Base-by-base conservation (phyloP, 2,797 vertebrate species). In the Anguilla pacifica region DNA sequence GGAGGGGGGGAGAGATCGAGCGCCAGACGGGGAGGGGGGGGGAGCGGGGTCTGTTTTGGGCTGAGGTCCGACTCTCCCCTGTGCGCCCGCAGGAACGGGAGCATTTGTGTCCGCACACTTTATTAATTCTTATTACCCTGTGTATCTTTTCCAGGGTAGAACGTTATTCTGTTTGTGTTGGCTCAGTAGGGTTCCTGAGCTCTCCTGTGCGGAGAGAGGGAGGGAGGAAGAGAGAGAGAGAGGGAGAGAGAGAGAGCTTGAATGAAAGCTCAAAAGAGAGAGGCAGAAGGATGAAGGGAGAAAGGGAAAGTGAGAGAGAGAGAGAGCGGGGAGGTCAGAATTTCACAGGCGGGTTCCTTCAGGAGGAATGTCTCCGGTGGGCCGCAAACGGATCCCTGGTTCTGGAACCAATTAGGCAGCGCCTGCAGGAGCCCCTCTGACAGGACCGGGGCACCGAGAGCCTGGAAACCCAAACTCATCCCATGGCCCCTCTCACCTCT, bases 71-170 rank as follows among this genome's bases (percentile, higher is more conserved):
- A n/a, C 86, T 86, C 83, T 49, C 87, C 49, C 31, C 67, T 28
- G 64, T 22, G 67, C 0, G 31, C 84, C 87, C 61, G 88, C 81
- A 86, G 59, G 7, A 82, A 86, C 53, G 85, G 79, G 89, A 90
- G 91, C 86, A 88, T 89, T 91, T 89, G 86, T 89, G 89, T 89
- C 91, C 53, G 53, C 88, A 89, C 91, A 91, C 90, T 88, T 92
- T 92, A 92, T 91, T 91, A 88, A 92, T 91, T 91, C 90, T 88
- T 88, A 91, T 89, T 88, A 93, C 86, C 88, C 72, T 43, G 53
- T 89, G 88, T 86, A 85, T 91, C 88, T 86, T 89, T 89, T 89
- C 88, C 86, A 83, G 87, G 83, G 88, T 86, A 59, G 81, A 90
- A 86, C 88, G 84, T 89, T 89, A 84, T 89, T 91, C 49, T 91